A percentile compares a stretch with the other conserved stretches of the same genome.
Evolutionary conservation across 1,140 invertebrate genomes (phyloP).

Genomic region (Drosophila chauvacae): DNA sequence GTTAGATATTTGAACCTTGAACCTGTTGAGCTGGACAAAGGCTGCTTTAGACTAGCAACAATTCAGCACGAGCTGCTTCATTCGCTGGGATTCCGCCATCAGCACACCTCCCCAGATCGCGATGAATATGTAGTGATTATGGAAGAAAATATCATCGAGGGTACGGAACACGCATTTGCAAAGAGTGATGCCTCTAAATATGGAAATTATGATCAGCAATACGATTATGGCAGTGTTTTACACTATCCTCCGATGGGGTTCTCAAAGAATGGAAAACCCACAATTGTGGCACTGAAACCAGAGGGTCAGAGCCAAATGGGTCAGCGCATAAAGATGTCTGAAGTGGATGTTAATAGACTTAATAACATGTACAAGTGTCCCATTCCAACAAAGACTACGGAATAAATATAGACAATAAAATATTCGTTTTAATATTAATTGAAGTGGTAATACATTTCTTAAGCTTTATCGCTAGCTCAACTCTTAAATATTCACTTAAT

Average conservation of each 20-base stretch:
- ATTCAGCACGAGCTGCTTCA: constrained; percentile 89
- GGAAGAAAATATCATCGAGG: constrained; percentile 88
- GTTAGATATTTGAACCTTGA: constrained; percentile 80
- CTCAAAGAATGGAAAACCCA: constrained; percentile 89
- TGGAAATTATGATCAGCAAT: constrained; percentile 85
- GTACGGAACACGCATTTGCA: constrained; percentile 86
- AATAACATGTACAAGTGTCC: constrained; percentile 86
- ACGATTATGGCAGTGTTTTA: constrained; percentile 89
- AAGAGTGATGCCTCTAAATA: constrained; percentile 84
- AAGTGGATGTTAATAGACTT: constrained; percentile 85
- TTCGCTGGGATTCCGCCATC: constrained; percentile 89
- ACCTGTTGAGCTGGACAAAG: constrained; percentile 32
- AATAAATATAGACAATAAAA: background rate
- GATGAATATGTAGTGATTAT: constrained; percentile 89
- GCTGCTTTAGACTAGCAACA: constrained; percentile 84
- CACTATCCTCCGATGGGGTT: constrained; percentile 89
- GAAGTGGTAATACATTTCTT: too few relatives aligned
- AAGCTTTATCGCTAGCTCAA: background rate
- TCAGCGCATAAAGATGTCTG: constrained; percentile 85
- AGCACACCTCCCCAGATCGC: constrained; percentile 89
- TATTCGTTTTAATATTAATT: background rate
- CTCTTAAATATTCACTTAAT: background rate
- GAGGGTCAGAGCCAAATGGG: constrained; percentile 82
- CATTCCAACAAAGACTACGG: constrained; percentile 19
- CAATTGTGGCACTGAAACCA: constrained; percentile 86